These are phyloP conservation scores for Bugulina stolonifera DNA, from an alignment of 2,888 invertebrate species.

Conservation along the genomic window DNA sequence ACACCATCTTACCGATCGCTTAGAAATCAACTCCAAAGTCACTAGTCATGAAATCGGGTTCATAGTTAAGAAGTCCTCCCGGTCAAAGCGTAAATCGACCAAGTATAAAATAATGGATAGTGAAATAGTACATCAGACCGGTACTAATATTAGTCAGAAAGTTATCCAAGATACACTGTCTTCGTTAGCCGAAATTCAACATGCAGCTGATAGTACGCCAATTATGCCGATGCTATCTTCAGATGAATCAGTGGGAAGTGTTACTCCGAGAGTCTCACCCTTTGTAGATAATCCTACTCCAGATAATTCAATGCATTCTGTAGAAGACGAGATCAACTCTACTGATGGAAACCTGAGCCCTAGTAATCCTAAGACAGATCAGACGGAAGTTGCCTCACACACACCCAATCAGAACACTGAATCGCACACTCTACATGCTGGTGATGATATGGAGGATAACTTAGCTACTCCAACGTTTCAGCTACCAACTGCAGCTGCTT, in stretches of 20 bases:
- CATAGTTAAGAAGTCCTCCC: not conserved
- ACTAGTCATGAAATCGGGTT: not conserved
- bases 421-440: too few species aligned
- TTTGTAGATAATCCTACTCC: not conserved
- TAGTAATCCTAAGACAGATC: not conserved
- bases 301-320: not conserved
- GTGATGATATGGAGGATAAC: not conserved
- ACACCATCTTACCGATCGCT: constrained; percentile 9
- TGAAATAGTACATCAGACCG: not conserved
- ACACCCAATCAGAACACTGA: too few species aligned
- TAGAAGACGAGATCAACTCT: not conserved
- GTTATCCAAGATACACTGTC: constrained; percentile 24
- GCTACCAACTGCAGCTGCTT: too few species aligned
- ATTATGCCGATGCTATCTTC: not conserved
- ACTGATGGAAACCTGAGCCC: not conserved
- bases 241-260: not conserved
- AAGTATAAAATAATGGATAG: not conserved
- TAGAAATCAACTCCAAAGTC: constrained; percentile 13
- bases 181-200: constrained; percentile 17
- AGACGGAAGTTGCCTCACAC: not conserved
- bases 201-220: not conserved
- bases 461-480: not conserved
- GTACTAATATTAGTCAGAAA: constrained; percentile 7
- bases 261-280: not conserved
- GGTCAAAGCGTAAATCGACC: not conserved